Base-by-base conservation (phyloP, 1,140 invertebrate species). In the Zaprionus taronus region DNA sequence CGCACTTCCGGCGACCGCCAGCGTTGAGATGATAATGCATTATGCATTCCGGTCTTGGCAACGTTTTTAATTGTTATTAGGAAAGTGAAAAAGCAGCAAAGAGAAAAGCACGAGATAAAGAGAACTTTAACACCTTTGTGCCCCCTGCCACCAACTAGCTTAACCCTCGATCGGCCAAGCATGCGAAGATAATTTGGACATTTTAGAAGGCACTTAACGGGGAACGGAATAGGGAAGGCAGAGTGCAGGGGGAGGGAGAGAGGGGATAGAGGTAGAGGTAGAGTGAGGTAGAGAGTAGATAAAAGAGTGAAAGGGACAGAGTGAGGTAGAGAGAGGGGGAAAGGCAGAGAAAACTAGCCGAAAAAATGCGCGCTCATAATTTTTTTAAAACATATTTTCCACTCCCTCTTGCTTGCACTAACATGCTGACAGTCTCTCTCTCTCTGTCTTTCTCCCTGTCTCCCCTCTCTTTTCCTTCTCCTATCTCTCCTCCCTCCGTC, bases 121-220 rank as follows among this genome's bases (percentile, higher is more conserved):
- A 86, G 83, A 85, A 85, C 81, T 87, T 89, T 89, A 89, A 89
- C 84, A 89, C 84, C 85, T 89, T 64, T 66, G 36, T 53, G 47
- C 72, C 73, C 62, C 66, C 7, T 38, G 6, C 44, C 28, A 26
- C 26, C 31, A 20, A 20, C 24, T 26, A 34, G 34, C 22, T 24
- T 53, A 47, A 72, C 74, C 69, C 61, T 55, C 56, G 22, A 63
- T 62, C 51, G 38, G 71, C 74, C 84, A 72, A 71, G 80, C 81
- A 89, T 75, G 80, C 83, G 44, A 76, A 73, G 70, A 70, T 79
- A 83, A 87, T 89, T 87, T 84, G 28, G 57, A 81, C 81, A 84
- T 90, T 89, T 89, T 79, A 89, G 17, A 79, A 81, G 77, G 81
- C 81, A 89, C 84, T 89, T 89, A 89, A 81, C 74, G 20, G 61